These are phyloP conservation scores for Mnemiopsis leidyi DNA, from an alignment of 37 sponge, comb jelly and placozoan species.

Conservation along the genomic window DNA sequence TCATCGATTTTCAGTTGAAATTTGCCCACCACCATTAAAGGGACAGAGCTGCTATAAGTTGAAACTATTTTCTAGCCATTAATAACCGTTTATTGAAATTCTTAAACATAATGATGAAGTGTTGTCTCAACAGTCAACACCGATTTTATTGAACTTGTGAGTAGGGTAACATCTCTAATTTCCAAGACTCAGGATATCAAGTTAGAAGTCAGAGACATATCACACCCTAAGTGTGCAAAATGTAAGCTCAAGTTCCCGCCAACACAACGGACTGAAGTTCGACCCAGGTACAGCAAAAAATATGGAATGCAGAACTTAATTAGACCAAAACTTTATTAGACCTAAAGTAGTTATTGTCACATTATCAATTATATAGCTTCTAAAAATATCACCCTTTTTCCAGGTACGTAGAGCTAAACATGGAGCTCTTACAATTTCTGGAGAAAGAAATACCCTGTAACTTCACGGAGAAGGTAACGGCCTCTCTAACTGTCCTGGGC, in stretches of 20 bases:
- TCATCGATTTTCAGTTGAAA: too few species aligned
- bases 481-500: background rate
- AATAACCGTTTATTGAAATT: too few species aligned
- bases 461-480: constrained; percentile 24
- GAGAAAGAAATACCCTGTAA: constrained; percentile 43
- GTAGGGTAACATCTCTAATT: background rate
- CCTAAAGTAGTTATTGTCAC: too few species aligned
- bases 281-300: constrained; percentile 41
- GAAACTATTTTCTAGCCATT: too few species aligned
- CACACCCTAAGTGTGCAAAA: background rate
- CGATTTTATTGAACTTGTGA: too few species aligned
- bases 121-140: too few species aligned
- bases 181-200: constrained; percentile 37
- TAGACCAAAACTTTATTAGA: too few species aligned
- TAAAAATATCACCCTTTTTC: background rate
- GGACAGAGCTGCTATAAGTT: too few species aligned
- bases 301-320: too few species aligned
- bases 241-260: constrained; percentile 57
- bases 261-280: background rate
- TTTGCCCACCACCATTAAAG: too few species aligned
- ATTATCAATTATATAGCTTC: background rate
- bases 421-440: constrained; percentile 15
- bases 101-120: too few species aligned
- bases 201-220: constrained; percentile 26
- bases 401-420: constrained; percentile 14